These are phyloP conservation scores for Otus sunia DNA, from an alignment of 2,113 vertebrate species.

Conservation along the genomic window DNA sequence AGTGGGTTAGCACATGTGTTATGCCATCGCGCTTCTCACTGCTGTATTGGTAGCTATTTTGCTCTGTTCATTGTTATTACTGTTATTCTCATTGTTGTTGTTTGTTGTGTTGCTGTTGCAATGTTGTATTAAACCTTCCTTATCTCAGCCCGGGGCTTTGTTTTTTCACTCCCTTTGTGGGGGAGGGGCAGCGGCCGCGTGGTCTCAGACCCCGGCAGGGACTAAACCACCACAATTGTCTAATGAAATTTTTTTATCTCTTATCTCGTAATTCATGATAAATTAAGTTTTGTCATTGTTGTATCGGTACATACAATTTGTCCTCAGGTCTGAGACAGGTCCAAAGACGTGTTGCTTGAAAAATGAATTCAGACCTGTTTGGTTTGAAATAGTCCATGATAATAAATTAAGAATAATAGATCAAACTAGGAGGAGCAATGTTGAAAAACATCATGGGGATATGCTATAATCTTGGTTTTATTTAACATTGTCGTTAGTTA, in stretches of 20 bases:
- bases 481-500: slow-evolving; percentile 16
- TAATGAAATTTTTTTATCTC: neutral
- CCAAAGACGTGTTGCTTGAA: neutral
- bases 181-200: too few relatives aligned
- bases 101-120: too few relatives aligned
- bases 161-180: too few relatives aligned
- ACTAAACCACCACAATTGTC: too few relatives aligned
- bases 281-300: neutral
- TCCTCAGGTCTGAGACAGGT: neutral
- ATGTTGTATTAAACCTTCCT: too few relatives aligned
- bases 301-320: neutral
- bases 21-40: too few relatives aligned
- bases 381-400: neutral
- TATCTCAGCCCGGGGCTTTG: too few relatives aligned
- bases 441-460: neutral
- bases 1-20: too few relatives aligned
- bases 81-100: too few relatives aligned
- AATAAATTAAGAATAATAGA: neutral
- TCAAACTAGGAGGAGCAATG: neutral
- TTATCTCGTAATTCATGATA: neutral
- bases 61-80: too few relatives aligned
- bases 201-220: too few relatives aligned
- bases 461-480: neutral
- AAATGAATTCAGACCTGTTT: neutral
- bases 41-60: too few relatives aligned